Base-by-base conservation (phyloP, 2,888 invertebrate species). In the Aproaerema taeniolella region DNA sequence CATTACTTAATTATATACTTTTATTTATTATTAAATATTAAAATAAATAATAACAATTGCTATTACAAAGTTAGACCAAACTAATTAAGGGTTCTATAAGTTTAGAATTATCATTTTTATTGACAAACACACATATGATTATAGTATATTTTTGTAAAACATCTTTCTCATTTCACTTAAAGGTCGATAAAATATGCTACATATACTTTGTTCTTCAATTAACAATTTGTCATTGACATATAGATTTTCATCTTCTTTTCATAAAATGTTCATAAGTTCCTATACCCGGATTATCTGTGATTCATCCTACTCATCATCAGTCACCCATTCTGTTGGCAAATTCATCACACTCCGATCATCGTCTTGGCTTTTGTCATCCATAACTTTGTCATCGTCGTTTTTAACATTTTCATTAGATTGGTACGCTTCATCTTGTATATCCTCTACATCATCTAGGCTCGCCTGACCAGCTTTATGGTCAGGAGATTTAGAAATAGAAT, bases 381-480 rank as follows among this genome's bases (percentile, higher is more conserved):
- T n/a, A n/a, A n/a, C n/a, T n/a, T 6, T n/a, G 28, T 20, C 20
- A 17, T 33, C 24, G 32, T 20, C 20, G 13, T 20, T 33, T 12
- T 12, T 33, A 24, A 12, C 35, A 26, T 4, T 28, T 10, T 28
- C 28, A 4, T 32, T 32, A 6, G 25, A 25, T 9, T n/a, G n/a
- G n/a, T 30, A 12, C 3, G 14, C 16, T 34, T 83, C 85, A 11
- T 82, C 81, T 46, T 73, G 66, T 24, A 86, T 53, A 37, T 86
- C 86, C 53, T 86, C 86, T 0, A 86, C 79, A 10, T 86, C 86
- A 29, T 86, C 86, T 3, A 86, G 51, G 41, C 85, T 85, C 0
- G 83, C 79, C 48, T 86, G 85, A 0, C 75, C 80, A 0, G 52
- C 61, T 53, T 72, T 81, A 7, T 58, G 30, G 1, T 50, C 42